A percentile compares a stretch with the other conserved stretches of the same genome.
These are phyloP conservation scores for Apostichopus leukothele DNA, from an alignment of 53 echinoderm and acorn worm genomes.

Conservation along the genomic window DNA sequence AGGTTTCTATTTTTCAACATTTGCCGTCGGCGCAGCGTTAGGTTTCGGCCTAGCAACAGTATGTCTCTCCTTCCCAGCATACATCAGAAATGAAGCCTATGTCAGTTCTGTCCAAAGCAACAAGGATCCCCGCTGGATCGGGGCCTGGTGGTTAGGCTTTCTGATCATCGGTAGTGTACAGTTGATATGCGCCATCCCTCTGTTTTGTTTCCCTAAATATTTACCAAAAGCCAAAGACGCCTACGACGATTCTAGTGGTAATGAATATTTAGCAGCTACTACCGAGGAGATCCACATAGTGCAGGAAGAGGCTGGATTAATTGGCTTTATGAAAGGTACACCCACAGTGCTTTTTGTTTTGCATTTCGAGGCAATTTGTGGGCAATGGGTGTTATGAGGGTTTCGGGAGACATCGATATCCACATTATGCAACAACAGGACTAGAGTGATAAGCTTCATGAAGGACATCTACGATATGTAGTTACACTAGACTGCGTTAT, in stretches of 20 bases:
- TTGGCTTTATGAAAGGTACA: slow-evolving; percentile 32
- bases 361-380: neutral
- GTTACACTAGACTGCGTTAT: too few species aligned
- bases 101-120: slow-evolving; percentile 16
- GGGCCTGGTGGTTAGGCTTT: slow-evolving; percentile 44
- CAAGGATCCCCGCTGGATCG: slow-evolving; percentile 20
- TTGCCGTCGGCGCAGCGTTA: slow-evolving; percentile 36
- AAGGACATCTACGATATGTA: too few species aligned
- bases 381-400: too few species aligned
- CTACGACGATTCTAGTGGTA: neutral
- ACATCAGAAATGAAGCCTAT: neutral
- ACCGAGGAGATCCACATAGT: slow-evolving; percentile 9
- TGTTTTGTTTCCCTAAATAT: slow-evolving; percentile 34
- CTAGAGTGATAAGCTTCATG: too few species aligned
- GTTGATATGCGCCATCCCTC: slow-evolving; percentile 12
- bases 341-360: neutral
- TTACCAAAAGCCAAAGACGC: slow-evolving; percentile 24
- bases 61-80: slow-evolving; percentile 27
- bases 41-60: slow-evolving; percentile 30
- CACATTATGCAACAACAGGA: too few species aligned
- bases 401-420: too few species aligned
- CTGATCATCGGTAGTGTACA: slow-evolving; percentile 22
- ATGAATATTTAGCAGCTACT: slow-evolving; percentile 25
- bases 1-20: slow-evolving; percentile 44
- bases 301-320: slow-evolving; percentile 20